These are phyloP conservation scores for Bombus sibiricus DNA, from an alignment of 1,140 invertebrate species.

Conservation along the genomic window DNA sequence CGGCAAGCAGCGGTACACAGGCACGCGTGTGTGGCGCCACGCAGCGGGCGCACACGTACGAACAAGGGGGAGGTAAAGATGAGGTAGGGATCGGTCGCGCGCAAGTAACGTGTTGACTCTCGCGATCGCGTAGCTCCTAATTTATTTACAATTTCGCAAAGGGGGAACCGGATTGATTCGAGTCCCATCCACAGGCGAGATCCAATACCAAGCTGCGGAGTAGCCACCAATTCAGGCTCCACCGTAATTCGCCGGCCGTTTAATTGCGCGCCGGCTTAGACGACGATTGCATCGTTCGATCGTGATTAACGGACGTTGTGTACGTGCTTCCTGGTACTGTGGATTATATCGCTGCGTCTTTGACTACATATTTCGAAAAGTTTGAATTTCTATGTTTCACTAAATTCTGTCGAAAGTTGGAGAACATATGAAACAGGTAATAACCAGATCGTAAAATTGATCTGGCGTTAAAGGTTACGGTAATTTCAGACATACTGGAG, in stretches of 20 bases:
- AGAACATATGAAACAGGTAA: background rate
- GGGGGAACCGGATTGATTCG: constrained; percentile 62
- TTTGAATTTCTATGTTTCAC: background rate
- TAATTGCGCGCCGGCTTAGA: constrained; percentile 31
- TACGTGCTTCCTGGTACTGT: background rate
- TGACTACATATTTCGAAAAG: background rate
- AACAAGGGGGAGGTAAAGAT: background rate
- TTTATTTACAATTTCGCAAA: constrained; percentile 76
- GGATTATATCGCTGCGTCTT: background rate
- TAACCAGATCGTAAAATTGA: no score
- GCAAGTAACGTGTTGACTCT: constrained; percentile 69
- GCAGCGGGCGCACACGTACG: constrained; percentile 20
- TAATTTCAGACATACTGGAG: background rate
- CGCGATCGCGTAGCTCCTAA: constrained; percentile 64
- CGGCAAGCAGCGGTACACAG: background rate
- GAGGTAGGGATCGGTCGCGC: constrained; percentile 17
- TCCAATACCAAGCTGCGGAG: constrained; percentile 38
- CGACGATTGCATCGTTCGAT: constrained; percentile 27
- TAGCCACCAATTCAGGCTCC: background rate
- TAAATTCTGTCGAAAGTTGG: background rate
- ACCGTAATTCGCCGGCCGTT: constrained; percentile 36
- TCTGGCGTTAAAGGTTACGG: no score
- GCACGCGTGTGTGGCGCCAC: constrained; percentile 35
- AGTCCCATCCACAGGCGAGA: constrained; percentile 33
- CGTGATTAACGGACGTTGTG: constrained; percentile 22